Evolutionary conservation across 2,888 invertebrate genomes (phyloP), one percentile per base, ranked within the genome.

Genomic region (Stratiomys singularior): DNA sequence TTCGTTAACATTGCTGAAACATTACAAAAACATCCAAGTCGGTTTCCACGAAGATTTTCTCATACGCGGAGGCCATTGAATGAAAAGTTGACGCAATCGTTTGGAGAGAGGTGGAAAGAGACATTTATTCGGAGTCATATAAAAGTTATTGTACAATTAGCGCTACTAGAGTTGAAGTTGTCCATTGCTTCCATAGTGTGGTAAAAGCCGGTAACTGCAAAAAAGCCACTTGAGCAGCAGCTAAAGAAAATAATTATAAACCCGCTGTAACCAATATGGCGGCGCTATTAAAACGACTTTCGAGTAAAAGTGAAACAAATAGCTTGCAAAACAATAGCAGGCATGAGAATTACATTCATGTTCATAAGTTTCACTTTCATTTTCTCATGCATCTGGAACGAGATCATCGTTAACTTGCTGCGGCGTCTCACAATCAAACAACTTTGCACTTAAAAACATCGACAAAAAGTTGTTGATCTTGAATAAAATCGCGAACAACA

Each of bases 41-140:
- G 21, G 4, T 27, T 52, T 4, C 37, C 52, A 52, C 52, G 28
- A 67, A 44, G n/a, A 44, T 67, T 67, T 44, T 67, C 21, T 28
- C 47, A 71, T 71, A 23, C 37, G 15, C 71, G 71, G 71, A 71
- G 71, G 71, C 46, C 28, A 37, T 52, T 71, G 23, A 23, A 46
- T 46, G 71, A 71, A 47, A 18, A 30, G 67, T 67, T 67, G 71
- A 71, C 71, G 71, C 71, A 71, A 71, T 71, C 47, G 13, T 21
- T 71, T 7, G 44, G 44, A 7, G 52, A 4, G 52, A 13, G 52
- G 52, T 4, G 15, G 15, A 15, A 13, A 52, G 52, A 9, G 4
- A 15, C 52, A 15, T 13, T 37, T n/a, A n/a, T n/a, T n/a, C 7
- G 15, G 18, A 13, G 18, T 52, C 52, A 52, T 52, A 13, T 18